These are phyloP conservation scores for Enoplolaimus lenunculus DNA, from an alignment of 2,888 invertebrate species.

Conservation along the genomic window DNA sequence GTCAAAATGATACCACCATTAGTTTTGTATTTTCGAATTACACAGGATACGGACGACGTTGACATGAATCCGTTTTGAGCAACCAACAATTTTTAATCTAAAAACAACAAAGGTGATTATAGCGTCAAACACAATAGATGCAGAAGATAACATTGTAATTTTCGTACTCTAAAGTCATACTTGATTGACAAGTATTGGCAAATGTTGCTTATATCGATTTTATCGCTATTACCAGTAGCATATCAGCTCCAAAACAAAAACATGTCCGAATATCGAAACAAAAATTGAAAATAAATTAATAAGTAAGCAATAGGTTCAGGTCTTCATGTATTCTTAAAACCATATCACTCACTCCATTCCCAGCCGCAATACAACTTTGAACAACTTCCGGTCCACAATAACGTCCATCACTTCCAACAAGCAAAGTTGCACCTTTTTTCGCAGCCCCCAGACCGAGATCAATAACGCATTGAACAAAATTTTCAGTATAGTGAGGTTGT, in stretches of 20 bases:
- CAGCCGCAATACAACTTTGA: conserved; percentile 75
- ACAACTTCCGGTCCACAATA: conserved; percentile 77
- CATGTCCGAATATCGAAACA: no score
- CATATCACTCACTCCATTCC: conserved; percentile 77
- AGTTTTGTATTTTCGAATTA: conserved; percentile 66
- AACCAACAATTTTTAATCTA: conserved; percentile 68
- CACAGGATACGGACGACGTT: conserved; percentile 86
- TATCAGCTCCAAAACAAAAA: no score
- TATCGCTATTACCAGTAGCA: no score
- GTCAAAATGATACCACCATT: conserved; percentile 88
- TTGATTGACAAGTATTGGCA: no score
- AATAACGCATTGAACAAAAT: conserved; percentile 86
- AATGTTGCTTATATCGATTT: no score
- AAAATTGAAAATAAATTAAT: no score
- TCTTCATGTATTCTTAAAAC: no score
- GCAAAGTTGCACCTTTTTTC: conserved; percentile 57
- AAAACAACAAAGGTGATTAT: no score
- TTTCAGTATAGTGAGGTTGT: conserved; percentile 66
- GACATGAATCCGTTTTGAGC: conserved; percentile 89
- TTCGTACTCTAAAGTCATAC: no score
- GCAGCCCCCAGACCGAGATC: conserved; percentile 57
- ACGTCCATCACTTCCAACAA: conserved; percentile 93
- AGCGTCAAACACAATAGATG: no score
- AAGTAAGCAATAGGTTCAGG: no score
- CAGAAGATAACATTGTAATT: no score